Percentiles rank a stretch among this genome's conserved stretches.
These are phyloP conservation scores for Punctoribates punctum DNA, from an alignment of 2,888 invertebrate genomes.

Conservation along the genomic window DNA sequence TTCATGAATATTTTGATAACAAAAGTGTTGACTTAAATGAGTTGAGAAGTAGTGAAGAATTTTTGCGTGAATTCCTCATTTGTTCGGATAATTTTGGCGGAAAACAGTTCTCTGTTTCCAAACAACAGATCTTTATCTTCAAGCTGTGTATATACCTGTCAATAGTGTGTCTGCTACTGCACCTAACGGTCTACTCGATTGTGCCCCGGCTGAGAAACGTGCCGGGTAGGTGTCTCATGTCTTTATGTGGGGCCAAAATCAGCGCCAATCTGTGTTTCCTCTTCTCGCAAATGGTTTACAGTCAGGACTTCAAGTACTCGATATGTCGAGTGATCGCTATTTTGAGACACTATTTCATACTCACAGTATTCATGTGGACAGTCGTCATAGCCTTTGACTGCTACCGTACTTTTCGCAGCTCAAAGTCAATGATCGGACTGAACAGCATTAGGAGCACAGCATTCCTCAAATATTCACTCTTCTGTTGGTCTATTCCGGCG, in stretches of 20 bases:
- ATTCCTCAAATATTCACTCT: background rate
- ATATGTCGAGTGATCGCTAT: background rate
- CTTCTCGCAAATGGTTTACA: slow-evolving; percentile 50
- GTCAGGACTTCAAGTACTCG: background rate
- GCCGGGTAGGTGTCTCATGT: slow-evolving; percentile 56
- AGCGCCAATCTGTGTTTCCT: slow-evolving; percentile 58
- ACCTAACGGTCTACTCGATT: slow-evolving; percentile 49
- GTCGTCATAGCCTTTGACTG: background rate
- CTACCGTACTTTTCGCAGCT: background rate
- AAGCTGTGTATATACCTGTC: slow-evolving; percentile 42
- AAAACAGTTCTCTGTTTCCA: background rate
- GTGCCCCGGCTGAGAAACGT: slow-evolving; percentile 53
- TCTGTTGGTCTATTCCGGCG: slow-evolving; percentile 5
- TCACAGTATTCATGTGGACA: background rate
- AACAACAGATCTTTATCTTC: background rate
- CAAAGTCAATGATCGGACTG: background rate
- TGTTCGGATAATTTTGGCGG: slow-evolving; percentile 1
- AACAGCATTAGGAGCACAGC: background rate
- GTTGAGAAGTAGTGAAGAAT: slow-evolving; percentile 1
- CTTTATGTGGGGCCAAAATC: slow-evolving; percentile 56
- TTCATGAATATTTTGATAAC: too few relatives aligned
- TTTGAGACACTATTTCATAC: background rate
- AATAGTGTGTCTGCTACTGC: slow-evolving; percentile 44
- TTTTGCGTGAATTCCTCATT: background rate
- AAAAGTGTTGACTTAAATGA: too few relatives aligned